These are phyloP conservation scores for Cottoperca gobio DNA, from an alignment of 2,797 vertebrate genomes.

Conservation along the genomic window DNA sequence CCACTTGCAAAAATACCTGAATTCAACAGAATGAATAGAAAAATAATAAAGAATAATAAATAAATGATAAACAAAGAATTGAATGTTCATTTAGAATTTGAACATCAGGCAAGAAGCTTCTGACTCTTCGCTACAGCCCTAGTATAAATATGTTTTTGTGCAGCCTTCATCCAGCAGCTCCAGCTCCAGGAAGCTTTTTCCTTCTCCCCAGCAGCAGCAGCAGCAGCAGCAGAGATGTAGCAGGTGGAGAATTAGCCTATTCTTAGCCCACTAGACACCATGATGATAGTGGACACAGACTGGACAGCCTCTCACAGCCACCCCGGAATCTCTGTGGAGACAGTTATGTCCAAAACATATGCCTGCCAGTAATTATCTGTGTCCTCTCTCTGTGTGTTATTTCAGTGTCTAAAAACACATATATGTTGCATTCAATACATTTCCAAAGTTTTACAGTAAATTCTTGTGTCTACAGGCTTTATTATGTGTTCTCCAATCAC, in stretches of 20 bases:
- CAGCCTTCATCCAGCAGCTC: conserved; percentile 23
- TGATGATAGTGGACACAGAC: conserved; percentile 52
- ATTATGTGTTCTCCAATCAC: neutral
- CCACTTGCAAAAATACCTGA: too few species aligned
- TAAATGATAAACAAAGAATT: too few species aligned
- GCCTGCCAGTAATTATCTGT: conserved; percentile 50
- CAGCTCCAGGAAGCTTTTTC: conserved; percentile 3
- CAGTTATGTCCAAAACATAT: conserved; percentile 58
- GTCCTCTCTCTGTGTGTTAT: conserved; percentile 20
- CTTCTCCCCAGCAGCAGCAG: conserved; percentile 14
- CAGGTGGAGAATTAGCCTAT: conserved; percentile 66
- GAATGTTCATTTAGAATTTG: too few species aligned
- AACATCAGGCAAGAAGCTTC: too few species aligned
- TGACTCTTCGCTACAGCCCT: too few species aligned
- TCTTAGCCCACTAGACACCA: conserved; percentile 60
- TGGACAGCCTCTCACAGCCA: conserved; percentile 58
- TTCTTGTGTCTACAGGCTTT: neutral
- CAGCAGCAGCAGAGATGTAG: conserved; percentile 42
- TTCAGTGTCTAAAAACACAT: conserved; percentile 19
- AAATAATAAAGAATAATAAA: too few species aligned
- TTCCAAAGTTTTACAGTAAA: neutral
- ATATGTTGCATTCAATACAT: neutral
- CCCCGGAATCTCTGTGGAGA: conserved; percentile 60
- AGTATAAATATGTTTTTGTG: neutral
- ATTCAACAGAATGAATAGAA: too few species aligned